These are phyloP conservation scores for Lepeophtheirus salmonis DNA, from an alignment of 1,140 invertebrate genomes.

Conservation along the genomic window DNA sequence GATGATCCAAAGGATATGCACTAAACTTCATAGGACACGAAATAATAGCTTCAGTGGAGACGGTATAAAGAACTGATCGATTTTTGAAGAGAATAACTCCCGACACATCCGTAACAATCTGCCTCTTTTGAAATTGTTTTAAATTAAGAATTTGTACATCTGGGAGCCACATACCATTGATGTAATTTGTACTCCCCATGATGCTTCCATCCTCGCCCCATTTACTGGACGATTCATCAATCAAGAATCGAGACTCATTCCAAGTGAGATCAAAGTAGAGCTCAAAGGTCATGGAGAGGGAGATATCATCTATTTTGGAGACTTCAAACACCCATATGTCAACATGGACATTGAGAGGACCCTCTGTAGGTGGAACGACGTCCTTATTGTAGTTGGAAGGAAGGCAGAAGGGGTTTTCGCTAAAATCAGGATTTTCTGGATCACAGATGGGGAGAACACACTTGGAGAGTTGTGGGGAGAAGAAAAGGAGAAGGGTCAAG, in stretches of 20 bases:
- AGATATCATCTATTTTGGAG: conserved; percentile 13
- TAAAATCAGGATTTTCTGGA: neutral
- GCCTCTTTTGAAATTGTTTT: conserved; percentile 17
- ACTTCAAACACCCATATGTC: conserved; percentile 16
- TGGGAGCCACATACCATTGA: conserved; percentile 15
- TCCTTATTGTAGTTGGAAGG: conserved; percentile 11
- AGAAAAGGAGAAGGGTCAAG: neutral
- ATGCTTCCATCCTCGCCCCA: conserved; percentile 13
- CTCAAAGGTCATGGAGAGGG: conserved; percentile 17
- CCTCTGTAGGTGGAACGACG: conserved; percentile 13
- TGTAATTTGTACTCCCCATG: conserved; percentile 16
- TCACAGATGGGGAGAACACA: conserved; percentile 6
- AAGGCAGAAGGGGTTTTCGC: conserved; percentile 7
- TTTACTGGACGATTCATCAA: conserved; percentile 9
- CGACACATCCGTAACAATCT: conserved; percentile 17
- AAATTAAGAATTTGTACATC: conserved; percentile 16
- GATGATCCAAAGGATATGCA: conserved; percentile 18
- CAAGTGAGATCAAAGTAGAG: conserved; percentile 18
- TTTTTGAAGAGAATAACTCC: conserved; percentile 18
- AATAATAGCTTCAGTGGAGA: conserved; percentile 16
- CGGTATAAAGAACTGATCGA: conserved; percentile 16
- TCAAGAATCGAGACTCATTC: conserved; percentile 13
- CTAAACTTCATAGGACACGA: conserved; percentile 19
- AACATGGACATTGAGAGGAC: conserved; percentile 9
- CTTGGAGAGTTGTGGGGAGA: neutral